Conservation (phyloP, 2,888 invertebrate species). For the Andrena praecox region DNA sequence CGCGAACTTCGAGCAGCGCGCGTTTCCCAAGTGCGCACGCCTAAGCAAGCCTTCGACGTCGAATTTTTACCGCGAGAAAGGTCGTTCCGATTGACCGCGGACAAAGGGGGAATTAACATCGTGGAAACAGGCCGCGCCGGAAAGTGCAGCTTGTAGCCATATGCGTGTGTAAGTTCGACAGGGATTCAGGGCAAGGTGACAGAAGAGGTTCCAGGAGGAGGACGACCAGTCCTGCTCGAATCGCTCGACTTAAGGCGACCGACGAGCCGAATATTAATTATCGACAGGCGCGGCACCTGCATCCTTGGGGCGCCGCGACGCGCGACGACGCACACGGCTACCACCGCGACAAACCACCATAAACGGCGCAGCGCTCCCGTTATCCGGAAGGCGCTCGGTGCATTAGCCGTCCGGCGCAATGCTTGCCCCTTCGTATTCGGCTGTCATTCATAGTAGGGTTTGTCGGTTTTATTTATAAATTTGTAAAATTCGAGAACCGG, state of each 20-base stretch:
- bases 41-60: constrained; percentile 37
- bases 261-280: constrained; percentile 70
- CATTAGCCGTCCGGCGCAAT: constrained; percentile 69
- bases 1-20: constrained; percentile 21
- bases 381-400: constrained; percentile 81
- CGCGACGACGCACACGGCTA: constrained; percentile 67
- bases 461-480: too few species aligned
- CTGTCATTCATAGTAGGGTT: not conserved
- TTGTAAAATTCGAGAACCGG: too few species aligned
- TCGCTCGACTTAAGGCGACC: constrained; percentile 45
- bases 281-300: constrained; percentile 61
- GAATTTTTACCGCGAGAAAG: constrained; percentile 30
- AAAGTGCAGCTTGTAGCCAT: not conserved
- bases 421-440: constrained; percentile 63
- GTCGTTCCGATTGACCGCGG: constrained; percentile 11
- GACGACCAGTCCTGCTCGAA: constrained; percentile 60
- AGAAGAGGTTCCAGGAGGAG: constrained; percentile 52
- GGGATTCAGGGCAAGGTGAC: constrained; percentile 58
- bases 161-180: constrained; percentile 1
- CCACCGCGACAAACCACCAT: constrained; percentile 52
- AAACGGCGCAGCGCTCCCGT: constrained; percentile 77
- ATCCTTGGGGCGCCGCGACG: constrained; percentile 74
- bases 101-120: constrained; percentile 31
- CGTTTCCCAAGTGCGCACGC: constrained; percentile 31
- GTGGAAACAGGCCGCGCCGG: not conserved